Percentiles rank a stretch among this genome's conserved stretches.
These are phyloP conservation scores for Heliangelus exortis DNA, from an alignment of 2,797 vertebrate genomes.

Conservation along the genomic window DNA sequence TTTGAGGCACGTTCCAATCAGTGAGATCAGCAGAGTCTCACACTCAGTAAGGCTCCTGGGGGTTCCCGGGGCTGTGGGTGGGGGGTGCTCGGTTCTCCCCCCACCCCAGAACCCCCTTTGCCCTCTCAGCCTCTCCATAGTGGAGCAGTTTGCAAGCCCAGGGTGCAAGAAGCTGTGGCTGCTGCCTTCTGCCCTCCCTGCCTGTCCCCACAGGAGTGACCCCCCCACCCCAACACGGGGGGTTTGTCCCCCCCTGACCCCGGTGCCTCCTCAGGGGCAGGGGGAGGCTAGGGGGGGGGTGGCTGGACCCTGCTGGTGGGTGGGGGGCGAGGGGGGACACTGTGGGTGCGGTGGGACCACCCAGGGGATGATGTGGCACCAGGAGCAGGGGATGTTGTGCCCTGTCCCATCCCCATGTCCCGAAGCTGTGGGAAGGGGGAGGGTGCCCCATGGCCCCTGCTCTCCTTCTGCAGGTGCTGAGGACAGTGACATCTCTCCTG, in stretches of 20 bases:
- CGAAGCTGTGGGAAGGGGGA: too few species aligned
- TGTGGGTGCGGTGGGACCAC: not conserved
- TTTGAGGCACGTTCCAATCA: too few species aligned
- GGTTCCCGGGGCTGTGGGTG: fast-evolving
- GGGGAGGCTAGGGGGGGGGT: constrained; percentile 71
- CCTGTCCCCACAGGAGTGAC: not conserved
- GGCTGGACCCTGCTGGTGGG: constrained; percentile 76
- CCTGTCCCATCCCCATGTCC: too few species aligned
- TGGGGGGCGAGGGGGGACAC: not conserved
- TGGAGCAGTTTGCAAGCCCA: fast-evolving
- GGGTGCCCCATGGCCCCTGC: too few species aligned
- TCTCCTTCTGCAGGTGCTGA: too few species aligned
- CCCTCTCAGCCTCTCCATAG: not conserved
- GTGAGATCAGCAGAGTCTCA: too few species aligned
- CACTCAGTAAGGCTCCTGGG: fast-evolving
- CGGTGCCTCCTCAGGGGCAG: not conserved
- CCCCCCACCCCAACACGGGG: too few species aligned
- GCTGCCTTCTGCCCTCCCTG: not conserved
- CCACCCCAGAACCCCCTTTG: fast-evolving
- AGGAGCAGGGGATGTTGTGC: not conserved
- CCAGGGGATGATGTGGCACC: not conserved
- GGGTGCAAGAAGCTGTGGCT: not conserved
- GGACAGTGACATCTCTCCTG: fast-evolving
- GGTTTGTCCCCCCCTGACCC: too few species aligned
- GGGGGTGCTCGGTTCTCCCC: not conserved